Base-by-base conservation (phyloP, 2,113 vertebrate genomes). In the Mustelus asterias region DNA sequence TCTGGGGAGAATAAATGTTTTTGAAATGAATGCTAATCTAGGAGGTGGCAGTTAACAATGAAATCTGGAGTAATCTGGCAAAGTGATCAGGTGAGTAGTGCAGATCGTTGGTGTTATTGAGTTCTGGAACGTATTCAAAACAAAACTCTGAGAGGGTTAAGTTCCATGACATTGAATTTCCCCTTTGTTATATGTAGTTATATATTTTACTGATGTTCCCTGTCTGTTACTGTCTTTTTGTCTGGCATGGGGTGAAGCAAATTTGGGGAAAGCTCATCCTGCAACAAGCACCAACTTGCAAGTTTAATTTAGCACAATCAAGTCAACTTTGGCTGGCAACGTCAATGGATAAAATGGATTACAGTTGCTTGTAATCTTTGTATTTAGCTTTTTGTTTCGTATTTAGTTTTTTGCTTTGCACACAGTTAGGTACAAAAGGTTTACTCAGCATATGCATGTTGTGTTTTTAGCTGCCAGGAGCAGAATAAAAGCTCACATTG, bases 351-450 rank as follows among this genome's bases (percentile, higher is more conserved):
- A 94, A 94, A 94, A 94, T 48, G 37, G 65, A 94, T 94, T 70
- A 44, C 70, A 44, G 37, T 70, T 94, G 63, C 37, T 70, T 94
- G 93, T 70, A 72, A 70, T 70, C 67, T 94, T 94, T 94, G 54
- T 54, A 54, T 48, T 92, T 92, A 8, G 65, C 65, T 67, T 76
- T 33, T 76, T n/a, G 29, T 33, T 76, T 76, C 10, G 29, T 70
- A 18, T 94, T 93, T 94, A 37, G 54, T 94, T 94, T 90, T 60
- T 70, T 94, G 65, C 69, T 94, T 94, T 94, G 67, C 20, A 29
- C 63, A 93, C 65, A 94, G 24, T 94, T 94, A 41, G 44, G 67
- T 44, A 94, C 93, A 94, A 48, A 94, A 94, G 90, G 24, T 70
- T 67, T 94, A 94, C 37, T 94, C 65, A 69, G 18, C 67, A 72